phyloP scores from a whole-genome alignment of 2,888 invertebrate species.

The Zootermopsis nevadensis region DNA sequence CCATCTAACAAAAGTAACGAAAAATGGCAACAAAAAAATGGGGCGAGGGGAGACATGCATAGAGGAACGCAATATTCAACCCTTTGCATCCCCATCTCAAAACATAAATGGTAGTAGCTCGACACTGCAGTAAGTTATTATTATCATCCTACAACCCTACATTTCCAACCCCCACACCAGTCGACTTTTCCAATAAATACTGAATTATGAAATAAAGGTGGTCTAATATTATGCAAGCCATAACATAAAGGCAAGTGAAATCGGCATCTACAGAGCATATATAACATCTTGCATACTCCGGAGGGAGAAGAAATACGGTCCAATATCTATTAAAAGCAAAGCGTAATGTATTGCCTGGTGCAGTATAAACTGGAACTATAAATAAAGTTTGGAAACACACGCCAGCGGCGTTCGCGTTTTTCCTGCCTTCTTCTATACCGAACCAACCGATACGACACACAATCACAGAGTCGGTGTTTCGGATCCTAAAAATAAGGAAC shows the following conservation, averaged over 20 bases:
- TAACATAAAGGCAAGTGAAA: background rate
- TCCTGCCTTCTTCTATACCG: background rate
- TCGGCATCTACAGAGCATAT: background rate
- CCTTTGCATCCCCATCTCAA: background rate
- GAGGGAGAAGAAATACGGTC: background rate
- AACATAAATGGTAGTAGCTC: background rate
- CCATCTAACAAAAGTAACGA: conserved; percentile 7
- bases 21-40: background rate
- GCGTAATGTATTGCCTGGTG: background rate
- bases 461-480: background rate
- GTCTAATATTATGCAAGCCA: background rate
- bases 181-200: conserved; percentile 21
- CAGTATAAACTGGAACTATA: background rate
- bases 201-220: conserved; percentile 11
- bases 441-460: background rate
- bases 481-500: background rate
- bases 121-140: conserved; percentile 12
- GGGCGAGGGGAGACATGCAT: background rate
- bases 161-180: background rate
- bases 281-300: background rate
- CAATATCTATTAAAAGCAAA: background rate
- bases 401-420: background rate
- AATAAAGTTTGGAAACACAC: background rate
- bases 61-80: conserved; percentile 9
- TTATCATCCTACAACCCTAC: background rate